These are phyloP conservation scores for Platyscapa corneri DNA, from an alignment of 1,140 invertebrate species.

Conservation along the genomic window DNA sequence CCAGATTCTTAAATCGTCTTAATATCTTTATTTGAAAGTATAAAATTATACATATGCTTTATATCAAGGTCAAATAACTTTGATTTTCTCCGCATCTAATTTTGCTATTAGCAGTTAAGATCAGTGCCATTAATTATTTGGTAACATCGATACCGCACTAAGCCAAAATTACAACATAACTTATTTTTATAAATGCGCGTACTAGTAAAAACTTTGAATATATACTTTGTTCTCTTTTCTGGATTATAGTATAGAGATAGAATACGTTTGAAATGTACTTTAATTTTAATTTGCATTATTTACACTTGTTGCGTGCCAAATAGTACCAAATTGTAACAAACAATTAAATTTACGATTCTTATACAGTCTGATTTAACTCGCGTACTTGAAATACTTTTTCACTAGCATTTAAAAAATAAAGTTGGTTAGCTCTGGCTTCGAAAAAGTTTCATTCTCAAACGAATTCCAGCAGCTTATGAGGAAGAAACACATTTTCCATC, in stretches of 20 bases:
- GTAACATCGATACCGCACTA: background rate
- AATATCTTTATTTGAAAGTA: background rate
- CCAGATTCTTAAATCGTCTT: too few relatives aligned
- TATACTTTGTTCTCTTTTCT: too few relatives aligned
- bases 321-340: background rate
- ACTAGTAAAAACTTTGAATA: too few relatives aligned
- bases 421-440: background rate
- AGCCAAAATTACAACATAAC: background rate
- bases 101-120: background rate
- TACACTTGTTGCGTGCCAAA: background rate
- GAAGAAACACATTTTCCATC: constrained; percentile 27
- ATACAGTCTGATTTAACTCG: background rate
- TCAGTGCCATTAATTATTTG: background rate
- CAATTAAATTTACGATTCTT: background rate
- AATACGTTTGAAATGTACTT: too few relatives aligned
- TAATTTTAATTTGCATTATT: background rate
- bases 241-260: too few relatives aligned
- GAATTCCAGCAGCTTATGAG: background rate
- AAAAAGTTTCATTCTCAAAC: background rate
- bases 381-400: background rate
- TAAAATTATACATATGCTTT: background rate
- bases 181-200: background rate
- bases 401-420: background rate
- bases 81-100: background rate
- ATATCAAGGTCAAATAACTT: background rate